Evolutionary conservation across 2,888 invertebrate genomes (phyloP).

Genomic region (Rotaria magnacalcarata): DNA sequence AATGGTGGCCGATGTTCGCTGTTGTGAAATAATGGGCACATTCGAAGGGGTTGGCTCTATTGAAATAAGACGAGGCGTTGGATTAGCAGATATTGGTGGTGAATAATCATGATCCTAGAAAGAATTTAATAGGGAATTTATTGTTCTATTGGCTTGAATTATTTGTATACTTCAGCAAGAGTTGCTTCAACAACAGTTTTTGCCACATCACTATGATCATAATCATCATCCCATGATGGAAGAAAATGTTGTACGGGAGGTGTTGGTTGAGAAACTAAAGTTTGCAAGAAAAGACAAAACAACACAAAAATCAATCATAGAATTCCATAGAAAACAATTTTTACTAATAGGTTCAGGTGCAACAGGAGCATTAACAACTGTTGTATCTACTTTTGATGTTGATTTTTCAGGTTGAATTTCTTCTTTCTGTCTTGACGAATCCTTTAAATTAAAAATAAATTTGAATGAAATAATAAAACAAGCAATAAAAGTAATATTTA

Average conservation of each 20-base stretch:
- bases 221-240: conserved; percentile 29
- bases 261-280: neutral
- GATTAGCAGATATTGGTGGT: neutral
- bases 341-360: neutral
- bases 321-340: neutral
- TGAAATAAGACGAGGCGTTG: neutral
- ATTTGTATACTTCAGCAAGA: neutral
- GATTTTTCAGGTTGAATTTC: neutral
- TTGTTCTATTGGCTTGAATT: neutral
- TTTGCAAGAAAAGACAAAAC: neutral
- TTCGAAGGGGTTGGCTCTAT: neutral
- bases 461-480: neutral
- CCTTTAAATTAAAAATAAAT: neutral
- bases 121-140: neutral
- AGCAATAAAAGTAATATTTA: neutral
- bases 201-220: neutral
- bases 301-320: neutral
- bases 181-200: neutral
- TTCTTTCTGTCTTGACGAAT: neutral
- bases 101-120: neutral
- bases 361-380: neutral
- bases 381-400: neutral
- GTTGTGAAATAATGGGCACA: neutral
- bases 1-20: neutral
- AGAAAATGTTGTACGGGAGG: neutral